Evolutionary conservation across 2,888 invertebrate species (phyloP).

Genomic region (Sphinx pinastri): DNA sequence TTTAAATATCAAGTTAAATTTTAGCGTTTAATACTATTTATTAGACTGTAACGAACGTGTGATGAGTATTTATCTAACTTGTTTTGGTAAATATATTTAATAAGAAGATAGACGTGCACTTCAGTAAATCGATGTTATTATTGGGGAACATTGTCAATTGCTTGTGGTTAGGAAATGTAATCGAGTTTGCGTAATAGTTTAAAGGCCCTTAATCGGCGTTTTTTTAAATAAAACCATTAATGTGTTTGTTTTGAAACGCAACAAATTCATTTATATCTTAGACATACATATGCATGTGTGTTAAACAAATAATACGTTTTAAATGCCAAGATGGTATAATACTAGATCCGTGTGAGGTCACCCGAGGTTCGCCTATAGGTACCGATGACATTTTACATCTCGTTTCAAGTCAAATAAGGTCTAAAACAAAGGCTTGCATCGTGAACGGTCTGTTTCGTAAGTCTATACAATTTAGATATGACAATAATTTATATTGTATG

Average conservation of each 20-base stretch:
- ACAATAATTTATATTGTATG: slow-evolving; percentile 17
- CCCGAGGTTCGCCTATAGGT: slow-evolving; percentile 36
- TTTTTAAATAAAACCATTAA: slow-evolving; percentile 10
- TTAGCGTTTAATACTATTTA: slow-evolving; percentile 16
- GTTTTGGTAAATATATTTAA: background rate
- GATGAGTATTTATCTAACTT: slow-evolving; percentile 5
- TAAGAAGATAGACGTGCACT: slow-evolving; percentile 9
- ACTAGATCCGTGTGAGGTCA: slow-evolving; percentile 48
- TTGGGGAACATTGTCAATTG: slow-evolving; percentile 12
- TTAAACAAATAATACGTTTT: slow-evolving; percentile 29
- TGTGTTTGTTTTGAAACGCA: slow-evolving; percentile 2
- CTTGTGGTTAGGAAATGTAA: slow-evolving; percentile 5
- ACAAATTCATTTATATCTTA: background rate
- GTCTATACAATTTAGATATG: background rate
- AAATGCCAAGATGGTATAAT: slow-evolving; percentile 49
- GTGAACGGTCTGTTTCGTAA: slow-evolving; percentile 25
- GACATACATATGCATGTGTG: slow-evolving; percentile 12
- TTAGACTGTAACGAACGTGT: slow-evolving; percentile 18
- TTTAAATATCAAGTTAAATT: slow-evolving; percentile 18
- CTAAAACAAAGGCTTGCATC: slow-evolving; percentile 17
- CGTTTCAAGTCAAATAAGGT: slow-evolving; percentile 23
- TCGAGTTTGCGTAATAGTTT: slow-evolving; percentile 7
- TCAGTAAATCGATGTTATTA: slow-evolving; percentile 11
- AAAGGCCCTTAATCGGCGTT: background rate
- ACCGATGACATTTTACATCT: slow-evolving; percentile 25